A percentile compares a stretch with the other conserved stretches of the same genome.
Evolutionary conservation across 2,113 vertebrate species (phyloP).

Genomic region (Anseranas semipalmata): DNA sequence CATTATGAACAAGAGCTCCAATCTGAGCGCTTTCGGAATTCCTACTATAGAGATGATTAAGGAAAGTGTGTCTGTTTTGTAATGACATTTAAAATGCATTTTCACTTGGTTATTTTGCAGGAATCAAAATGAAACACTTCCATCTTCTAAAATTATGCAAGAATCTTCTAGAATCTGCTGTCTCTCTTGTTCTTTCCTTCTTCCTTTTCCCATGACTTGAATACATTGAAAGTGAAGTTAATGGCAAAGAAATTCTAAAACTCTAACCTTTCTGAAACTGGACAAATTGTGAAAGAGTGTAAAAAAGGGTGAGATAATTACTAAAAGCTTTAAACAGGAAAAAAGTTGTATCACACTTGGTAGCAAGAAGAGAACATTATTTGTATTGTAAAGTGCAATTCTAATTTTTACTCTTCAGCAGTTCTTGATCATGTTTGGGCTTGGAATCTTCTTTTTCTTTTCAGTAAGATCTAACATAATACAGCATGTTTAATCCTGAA

Average conservation of each 20-base stretch:
- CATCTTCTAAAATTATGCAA: background rate
- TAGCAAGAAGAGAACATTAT: background rate
- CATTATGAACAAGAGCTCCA: rapidly evolving
- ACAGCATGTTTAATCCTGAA: background rate
- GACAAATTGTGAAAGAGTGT: background rate
- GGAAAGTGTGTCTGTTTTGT: background rate
- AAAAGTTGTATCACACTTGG: background rate
- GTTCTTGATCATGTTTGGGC: background rate
- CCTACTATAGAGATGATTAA: background rate
- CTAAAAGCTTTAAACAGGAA: background rate
- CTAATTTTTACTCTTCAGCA: background rate
- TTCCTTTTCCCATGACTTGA: background rate
- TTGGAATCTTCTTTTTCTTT: background rate
- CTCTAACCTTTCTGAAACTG: background rate
- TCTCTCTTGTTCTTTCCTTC: background rate
- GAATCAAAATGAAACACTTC: background rate
- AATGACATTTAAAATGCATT: background rate
- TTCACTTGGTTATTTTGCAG: background rate
- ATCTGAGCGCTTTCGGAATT: background rate
- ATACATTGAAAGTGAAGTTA: background rate
- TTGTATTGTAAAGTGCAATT: background rate
- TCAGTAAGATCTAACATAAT: background rate
- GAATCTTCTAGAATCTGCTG: background rate
- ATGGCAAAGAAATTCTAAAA: background rate
- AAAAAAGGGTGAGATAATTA: background rate